Base-by-base conservation (phyloP, 2,888 invertebrate species). In the Pecten maximus region DNA sequence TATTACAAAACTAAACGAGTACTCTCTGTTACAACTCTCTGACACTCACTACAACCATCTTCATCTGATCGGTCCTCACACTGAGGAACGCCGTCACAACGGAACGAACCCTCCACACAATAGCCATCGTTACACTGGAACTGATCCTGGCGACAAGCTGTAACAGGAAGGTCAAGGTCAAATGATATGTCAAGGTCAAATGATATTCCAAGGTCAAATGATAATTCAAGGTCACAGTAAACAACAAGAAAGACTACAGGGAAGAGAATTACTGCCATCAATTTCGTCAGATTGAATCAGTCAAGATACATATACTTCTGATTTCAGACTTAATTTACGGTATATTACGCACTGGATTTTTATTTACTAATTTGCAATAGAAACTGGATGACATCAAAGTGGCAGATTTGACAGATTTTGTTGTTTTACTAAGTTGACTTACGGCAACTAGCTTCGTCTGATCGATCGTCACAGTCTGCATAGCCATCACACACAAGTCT, bases 1-100 rank as follows among this genome's bases (percentile, higher is more conserved):
- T n/a, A n/a, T n/a, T n/a, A n/a, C n/a, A n/a, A n/a, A n/a, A n/a
- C n/a, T n/a, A n/a, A n/a, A n/a, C n/a, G n/a, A n/a, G 44, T 44
- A 54, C 54, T 54, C 23, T n/a, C 54, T 19, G 54, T 54, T 50
- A 16, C 16, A 16, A 16, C 2, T 54, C 19, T 19, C 23, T 54
- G n/a, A n/a, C 4, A 93, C 98, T 98, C 97, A 98, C 98, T 98
- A 97, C 99, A 99, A 95, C 98, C 97, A 93, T 98, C 92, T 88
- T 95, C 95, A 89, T 94, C 94, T 88, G 96, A 92, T 87, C 94
- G 92, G 91, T 95, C 94, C n/a, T 94, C 91, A 93, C 96, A 96
- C 91, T 96, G 95, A 28, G 88, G 89, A 16, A 91, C 40, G 10
- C 94, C 93, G 91, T 96, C 94, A 93, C 96, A 96, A 28, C 94